A percentile compares a stretch with the other conserved stretches of the same genome.
Conservation (phyloP, 2,888 invertebrate genomes). For the Nomada ruficornis region DNA sequence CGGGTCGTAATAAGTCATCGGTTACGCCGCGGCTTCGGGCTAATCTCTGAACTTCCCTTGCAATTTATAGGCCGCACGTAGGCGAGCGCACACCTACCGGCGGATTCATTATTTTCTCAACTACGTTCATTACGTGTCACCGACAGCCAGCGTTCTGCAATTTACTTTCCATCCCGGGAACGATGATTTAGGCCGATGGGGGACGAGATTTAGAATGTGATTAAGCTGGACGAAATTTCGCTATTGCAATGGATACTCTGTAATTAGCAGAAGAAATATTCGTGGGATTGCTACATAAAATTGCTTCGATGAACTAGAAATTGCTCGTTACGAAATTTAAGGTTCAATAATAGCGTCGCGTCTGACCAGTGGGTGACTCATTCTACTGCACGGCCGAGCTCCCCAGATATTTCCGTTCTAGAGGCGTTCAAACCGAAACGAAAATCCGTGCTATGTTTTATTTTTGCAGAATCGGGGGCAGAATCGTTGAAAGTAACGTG, state of each 20-base stretch:
- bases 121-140: slow-evolving; percentile 40
- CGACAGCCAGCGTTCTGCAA: slow-evolving; percentile 18
- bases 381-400: neutral
- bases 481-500: slow-evolving; percentile 60
- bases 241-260: no score
- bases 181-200: neutral
- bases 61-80: slow-evolving; percentile 41
- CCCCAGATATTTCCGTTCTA: neutral
- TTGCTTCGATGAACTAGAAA: no score
- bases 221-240: neutral
- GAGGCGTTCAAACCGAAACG: neutral
- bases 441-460: neutral
- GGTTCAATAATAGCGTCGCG: neutral
- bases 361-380: neutral
- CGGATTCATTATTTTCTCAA: slow-evolving; percentile 50
- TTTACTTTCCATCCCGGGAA: slow-evolving; percentile 26
- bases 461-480: slow-evolving; percentile 25
- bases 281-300: no score
- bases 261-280: no score
- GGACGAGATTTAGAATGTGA: neutral
- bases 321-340: no score
- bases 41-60: slow-evolving; percentile 45
- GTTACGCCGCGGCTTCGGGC: slow-evolving; percentile 38
- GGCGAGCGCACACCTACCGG: slow-evolving; percentile 3
- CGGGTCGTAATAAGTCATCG: slow-evolving; percentile 51